phyloP scores from a whole-genome alignment of 2,797 vertebrate genomes.

The Pseudocheirus occidentalis region DNA sequence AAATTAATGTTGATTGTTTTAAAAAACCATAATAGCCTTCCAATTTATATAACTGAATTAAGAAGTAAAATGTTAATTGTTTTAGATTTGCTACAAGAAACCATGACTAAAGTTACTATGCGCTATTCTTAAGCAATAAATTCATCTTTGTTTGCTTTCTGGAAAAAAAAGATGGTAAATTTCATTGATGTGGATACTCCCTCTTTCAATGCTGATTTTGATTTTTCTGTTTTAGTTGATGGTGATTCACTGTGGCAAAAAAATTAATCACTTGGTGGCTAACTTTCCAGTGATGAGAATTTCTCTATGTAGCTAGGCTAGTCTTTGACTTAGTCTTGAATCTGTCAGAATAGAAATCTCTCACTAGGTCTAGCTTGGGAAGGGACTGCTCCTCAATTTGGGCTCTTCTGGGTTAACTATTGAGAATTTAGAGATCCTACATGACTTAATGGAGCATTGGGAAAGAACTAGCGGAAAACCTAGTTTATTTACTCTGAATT shows the following conservation, averaged over 20 bases:
- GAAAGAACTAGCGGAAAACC: neutral
- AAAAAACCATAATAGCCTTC: constrained; percentile 50
- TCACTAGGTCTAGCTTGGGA: neutral
- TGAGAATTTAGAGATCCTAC: neutral
- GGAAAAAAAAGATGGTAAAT: neutral
- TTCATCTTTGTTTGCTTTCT: too few species aligned
- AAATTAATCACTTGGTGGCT: neutral
- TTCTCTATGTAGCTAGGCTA: neutral
- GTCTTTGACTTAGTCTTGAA: neutral
- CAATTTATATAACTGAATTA: constrained; percentile 40
- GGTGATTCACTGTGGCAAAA: neutral
- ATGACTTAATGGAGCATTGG: neutral
- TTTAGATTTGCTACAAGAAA: constrained; percentile 47
- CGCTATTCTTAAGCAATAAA: constrained; percentile 17
- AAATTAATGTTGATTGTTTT: constrained; percentile 28
- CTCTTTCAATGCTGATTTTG: neutral
- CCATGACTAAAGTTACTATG: constrained; percentile 25
- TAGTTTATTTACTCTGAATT: neutral
- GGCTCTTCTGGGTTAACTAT: neutral
- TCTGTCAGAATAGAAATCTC: neutral
- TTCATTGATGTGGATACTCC: neutral
- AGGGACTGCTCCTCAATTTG: neutral
- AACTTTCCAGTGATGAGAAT: neutral
- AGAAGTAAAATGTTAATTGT: constrained; percentile 29
- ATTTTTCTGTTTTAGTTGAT: neutral